Conservation (phyloP, 2,797 vertebrate genomes). For the Picus viridis region DNA sequence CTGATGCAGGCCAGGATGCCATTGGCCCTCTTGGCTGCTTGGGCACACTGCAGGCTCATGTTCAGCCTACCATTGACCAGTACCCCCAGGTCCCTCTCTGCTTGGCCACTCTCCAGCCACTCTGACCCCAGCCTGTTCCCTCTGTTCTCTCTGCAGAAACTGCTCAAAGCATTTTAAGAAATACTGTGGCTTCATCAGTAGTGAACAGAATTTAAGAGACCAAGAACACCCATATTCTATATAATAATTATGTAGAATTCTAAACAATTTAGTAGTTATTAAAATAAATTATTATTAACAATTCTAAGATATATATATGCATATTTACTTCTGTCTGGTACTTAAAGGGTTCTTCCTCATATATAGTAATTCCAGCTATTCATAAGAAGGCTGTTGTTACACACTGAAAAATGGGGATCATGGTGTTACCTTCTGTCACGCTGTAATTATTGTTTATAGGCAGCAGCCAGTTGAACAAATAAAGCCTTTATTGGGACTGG, state of each 20-base stretch:
- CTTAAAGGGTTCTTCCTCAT: neutral
- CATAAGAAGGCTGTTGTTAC: neutral
- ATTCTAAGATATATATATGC: too few relatives aligned
- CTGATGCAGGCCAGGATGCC: too few relatives aligned
- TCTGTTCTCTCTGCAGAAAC: neutral
- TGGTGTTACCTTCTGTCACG: neutral
- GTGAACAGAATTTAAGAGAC: neutral
- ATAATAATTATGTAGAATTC: neutral
- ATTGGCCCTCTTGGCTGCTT: too few relatives aligned
- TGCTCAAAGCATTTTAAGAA: neutral
- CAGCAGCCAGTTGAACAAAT: neutral
- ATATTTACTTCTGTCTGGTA: neutral
- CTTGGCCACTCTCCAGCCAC: too few relatives aligned
- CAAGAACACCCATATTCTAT: neutral
- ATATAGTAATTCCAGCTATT: neutral
- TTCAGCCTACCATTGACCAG: too few relatives aligned
- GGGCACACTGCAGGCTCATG: too few relatives aligned
- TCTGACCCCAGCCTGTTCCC: too few relatives aligned
- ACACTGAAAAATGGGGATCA: neutral
- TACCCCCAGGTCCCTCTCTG: too few relatives aligned
- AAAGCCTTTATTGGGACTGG: neutral
- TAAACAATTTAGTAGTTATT: neutral
- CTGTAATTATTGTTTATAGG: neutral
- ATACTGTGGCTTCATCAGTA: neutral
- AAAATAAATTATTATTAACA: too few relatives aligned